These are phyloP conservation scores for Chunga burmeisteri DNA, from an alignment of 2,113 vertebrate genomes.

Conservation along the genomic window DNA sequence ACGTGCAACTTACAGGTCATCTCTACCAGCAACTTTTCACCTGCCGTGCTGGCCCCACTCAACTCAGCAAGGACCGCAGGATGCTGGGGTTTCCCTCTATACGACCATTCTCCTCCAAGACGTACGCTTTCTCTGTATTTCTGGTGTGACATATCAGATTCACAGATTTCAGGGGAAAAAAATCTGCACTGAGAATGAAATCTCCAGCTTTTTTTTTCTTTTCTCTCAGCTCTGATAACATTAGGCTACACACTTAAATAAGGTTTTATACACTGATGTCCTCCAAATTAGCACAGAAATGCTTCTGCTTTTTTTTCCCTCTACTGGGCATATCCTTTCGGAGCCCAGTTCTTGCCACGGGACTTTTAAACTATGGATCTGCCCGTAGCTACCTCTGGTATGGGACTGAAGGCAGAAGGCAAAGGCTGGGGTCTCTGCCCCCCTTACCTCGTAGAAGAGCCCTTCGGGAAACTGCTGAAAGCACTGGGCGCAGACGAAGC, in stretches of 20 bases:
- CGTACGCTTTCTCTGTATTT: not conserved
- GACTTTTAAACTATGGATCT: not conserved
- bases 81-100: not conserved
- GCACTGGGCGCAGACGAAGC: slow-evolving; percentile 97
- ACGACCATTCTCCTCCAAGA: not conserved
- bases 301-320: not conserved
- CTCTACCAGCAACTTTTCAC: not conserved
- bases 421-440: not conserved
- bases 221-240: not conserved
- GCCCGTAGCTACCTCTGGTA: not conserved
- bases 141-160: not conserved
- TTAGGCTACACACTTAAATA: not conserved
- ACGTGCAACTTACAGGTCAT: not conserved
- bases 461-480: slow-evolving; percentile 97
- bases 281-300: not conserved
- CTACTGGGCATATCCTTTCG: not conserved
- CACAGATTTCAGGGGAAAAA: not conserved
- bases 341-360: not conserved
- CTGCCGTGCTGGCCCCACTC: not conserved
- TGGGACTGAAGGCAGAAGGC: not conserved
- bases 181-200: not conserved
- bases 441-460: slow-evolving; percentile 93
- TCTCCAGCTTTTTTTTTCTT: not conserved
- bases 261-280: not conserved
- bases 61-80: not conserved